Base-by-base conservation (phyloP, 2,888 invertebrate species). In the Mesochorus sp. region DNA sequence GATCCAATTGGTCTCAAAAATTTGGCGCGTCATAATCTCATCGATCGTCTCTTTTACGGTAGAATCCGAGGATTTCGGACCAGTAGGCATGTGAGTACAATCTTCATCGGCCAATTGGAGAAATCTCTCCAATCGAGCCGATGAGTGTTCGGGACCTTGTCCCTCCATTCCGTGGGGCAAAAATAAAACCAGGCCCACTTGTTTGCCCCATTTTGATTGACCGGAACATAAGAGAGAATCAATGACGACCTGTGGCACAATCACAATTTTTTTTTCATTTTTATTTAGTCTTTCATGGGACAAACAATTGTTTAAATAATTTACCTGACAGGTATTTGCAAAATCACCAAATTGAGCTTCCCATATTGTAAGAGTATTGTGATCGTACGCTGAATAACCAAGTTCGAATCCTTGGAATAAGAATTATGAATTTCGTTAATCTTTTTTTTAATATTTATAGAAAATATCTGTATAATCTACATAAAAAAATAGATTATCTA, bases 331-430 rank as follows among this genome's bases (percentile, higher is more conserved):
- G 0, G 94, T 95, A 92, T 97, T 96, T 79, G 94, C 94, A 87
- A 97, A 97, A 91, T 97, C 97, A 0, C 97, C 97, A 90, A 96
- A 97, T 92, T 97, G 97, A 37, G 95, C 96, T 91, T 97, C 96
- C 97, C 96, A 97, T 10, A 95, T 92, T 0, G 95, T 93, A 79
- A 97, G 92, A 26, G 94, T 91, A 84, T 95, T 92, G 1, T 96
- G 96, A 87, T 95, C 95, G 59, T 95, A 94, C 91, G 95, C 94
- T 5, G 96, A 95, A 90, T 95, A 97, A 59, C 97, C 97, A 0
- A 95, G 91, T 89, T 97, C 97, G 92, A 96, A 97, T 51, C 97
- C 96, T 88, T 57, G 10, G n/a, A 17, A 19, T 14, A n/a, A 55
- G 14, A 49, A 31, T 31, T 31, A 8, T 8, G 31, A 31, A 31